Conservation (phyloP, 2,113 vertebrate species). For the Hemicordylus capensis region DNA sequence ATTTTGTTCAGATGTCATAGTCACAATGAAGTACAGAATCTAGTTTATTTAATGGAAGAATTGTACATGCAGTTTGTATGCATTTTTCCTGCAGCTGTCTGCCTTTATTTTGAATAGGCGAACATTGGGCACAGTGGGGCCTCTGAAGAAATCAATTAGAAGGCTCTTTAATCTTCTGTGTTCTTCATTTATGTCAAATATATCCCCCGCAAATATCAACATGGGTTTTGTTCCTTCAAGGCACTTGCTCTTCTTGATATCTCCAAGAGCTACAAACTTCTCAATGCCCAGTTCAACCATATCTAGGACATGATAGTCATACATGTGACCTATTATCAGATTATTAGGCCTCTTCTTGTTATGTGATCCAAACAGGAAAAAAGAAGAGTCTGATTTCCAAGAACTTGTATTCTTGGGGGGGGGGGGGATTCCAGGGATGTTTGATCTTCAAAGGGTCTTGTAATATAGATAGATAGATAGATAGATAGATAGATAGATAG, state of each 20-base stretch:
- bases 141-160: constrained; percentile 94
- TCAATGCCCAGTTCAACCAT: constrained; percentile 97
- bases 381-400: constrained; percentile 93
- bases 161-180: constrained; percentile 88
- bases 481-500: too few relatives aligned
- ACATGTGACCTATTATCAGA: constrained; percentile 92
- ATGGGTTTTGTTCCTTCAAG: constrained; percentile 94
- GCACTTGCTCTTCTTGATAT: constrained; percentile 90
- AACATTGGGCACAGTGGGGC: constrained; percentile 84
- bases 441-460: too few relatives aligned
- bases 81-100: background rate
- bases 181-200: constrained; percentile 86
- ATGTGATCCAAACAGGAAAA: constrained; percentile 97
- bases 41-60: constrained; percentile 10
- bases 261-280: constrained; percentile 86
- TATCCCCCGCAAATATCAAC: constrained; percentile 93
- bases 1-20: background rate
- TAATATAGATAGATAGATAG: too few relatives aligned
- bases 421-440: too few relatives aligned
- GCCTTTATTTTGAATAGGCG: constrained; percentile 72
- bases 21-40: fast-evolving
- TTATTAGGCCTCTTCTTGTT: constrained; percentile 98
- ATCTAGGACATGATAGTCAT: constrained; percentile 94
- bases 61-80: background rate
- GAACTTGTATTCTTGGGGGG: too few relatives aligned